phyloP scores from a whole-genome alignment of 2,888 invertebrate species.

The Opisthograptis luteolata region DNA sequence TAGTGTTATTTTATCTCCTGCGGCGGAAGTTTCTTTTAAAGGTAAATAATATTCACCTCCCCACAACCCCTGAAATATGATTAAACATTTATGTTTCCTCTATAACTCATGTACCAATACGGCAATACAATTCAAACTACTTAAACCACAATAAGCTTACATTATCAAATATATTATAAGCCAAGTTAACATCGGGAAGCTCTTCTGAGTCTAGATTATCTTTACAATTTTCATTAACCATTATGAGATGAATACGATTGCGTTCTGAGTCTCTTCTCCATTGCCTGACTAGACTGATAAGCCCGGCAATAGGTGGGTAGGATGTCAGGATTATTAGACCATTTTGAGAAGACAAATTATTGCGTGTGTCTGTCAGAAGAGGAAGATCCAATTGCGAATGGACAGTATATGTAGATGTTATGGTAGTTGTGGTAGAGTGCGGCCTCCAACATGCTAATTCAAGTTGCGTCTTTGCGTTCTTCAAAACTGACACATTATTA shows the following conservation, averaged over 20 bases:
- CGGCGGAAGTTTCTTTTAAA: slow-evolving; percentile 18
- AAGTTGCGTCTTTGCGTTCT: slow-evolving; percentile 24
- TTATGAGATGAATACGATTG: slow-evolving; percentile 35
- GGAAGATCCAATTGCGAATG: slow-evolving; percentile 29
- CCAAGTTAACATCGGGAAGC: slow-evolving; percentile 32
- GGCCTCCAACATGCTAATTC: slow-evolving; percentile 38
- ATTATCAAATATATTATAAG: slow-evolving; percentile 31
- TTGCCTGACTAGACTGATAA: slow-evolving; percentile 35
- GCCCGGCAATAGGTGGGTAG: slow-evolving; percentile 34
- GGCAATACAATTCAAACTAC: too few relatives aligned
- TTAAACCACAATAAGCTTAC: too few relatives aligned
- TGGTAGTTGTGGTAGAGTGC: slow-evolving; percentile 7
- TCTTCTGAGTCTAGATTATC: slow-evolving; percentile 14
- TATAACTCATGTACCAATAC: too few relatives aligned
- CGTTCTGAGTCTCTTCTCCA: slow-evolving; percentile 37
- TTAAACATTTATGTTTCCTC: too few relatives aligned
- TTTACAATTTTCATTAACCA: slow-evolving; percentile 25
- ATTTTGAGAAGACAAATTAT: slow-evolving; percentile 24
- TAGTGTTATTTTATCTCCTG: slow-evolving; percentile 10
- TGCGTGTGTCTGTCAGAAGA: slow-evolving; percentile 28
- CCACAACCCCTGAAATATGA: slow-evolving; percentile 37
- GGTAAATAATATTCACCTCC: slow-evolving; percentile 48
- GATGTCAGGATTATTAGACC: slow-evolving; percentile 36
- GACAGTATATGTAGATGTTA: slow-evolving; percentile 24
- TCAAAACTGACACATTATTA: slow-evolving; percentile 4